Evolutionary conservation across 1,140 invertebrate species (phyloP), one percentile per base, ranked within the genome.

Genomic region (Ditylenchus dipsaci): DNA sequence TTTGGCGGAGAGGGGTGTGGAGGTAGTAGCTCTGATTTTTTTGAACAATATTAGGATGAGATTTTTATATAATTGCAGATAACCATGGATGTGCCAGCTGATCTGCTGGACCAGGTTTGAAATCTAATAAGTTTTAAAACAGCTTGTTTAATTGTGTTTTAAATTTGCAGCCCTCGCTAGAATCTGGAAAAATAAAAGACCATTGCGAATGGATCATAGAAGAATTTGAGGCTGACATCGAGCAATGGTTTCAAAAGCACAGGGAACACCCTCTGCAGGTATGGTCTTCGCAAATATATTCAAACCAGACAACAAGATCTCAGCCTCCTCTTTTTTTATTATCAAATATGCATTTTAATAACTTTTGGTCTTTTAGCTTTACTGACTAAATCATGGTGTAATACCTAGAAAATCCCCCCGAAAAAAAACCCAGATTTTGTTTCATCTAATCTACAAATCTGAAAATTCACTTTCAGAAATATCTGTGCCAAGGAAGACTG

Each of bases 191-290:
- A 11, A 58, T 80, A 23, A 71, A 72, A 23, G 58, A 61, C 56
- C 30, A 81, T 45, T 80, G 78, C 58, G 78, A 80, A 57, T 64
- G 30, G 1, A 58, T 80, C 42, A 19, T 82, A 11, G 77, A 74
- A 60, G 63, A 71, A 45, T 74, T 77, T 45, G 78, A 80, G 61
- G 57, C 76, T 17, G 63, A 76, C 9, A 71, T 76, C 29, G 71
- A 78, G 19, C 61, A 75, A 47, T 78, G 76, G 76, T 78, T 78
- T 58, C 33, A 38, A 11, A 38, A 38, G 11, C 33, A 38, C 33
- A 38, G 33, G 11, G 33, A 38, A 3, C 11, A 38, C 11, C 33
- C 33, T 38, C 33, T 38, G 11, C 3, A 38, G 11, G 33, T 38
- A 11, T 5, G 33, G n/a, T n/a, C n/a, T n/a, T 38, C 3, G 33